Conservation (phyloP, 2,113 vertebrate genomes). For the Microcebus griseorufus region DNA sequence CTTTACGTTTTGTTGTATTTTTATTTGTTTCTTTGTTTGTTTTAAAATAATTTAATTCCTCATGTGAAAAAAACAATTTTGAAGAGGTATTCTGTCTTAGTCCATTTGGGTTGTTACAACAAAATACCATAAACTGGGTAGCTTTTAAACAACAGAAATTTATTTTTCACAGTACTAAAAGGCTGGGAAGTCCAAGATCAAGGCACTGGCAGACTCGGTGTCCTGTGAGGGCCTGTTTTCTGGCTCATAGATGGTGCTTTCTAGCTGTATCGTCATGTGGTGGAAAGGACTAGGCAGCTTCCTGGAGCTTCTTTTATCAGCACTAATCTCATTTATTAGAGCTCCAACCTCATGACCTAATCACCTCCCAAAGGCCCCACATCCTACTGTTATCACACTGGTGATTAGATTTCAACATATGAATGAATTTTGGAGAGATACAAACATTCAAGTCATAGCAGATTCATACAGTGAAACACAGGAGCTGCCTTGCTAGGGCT, state of each 20-base stretch:
- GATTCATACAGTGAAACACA: neutral
- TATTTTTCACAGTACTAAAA: neutral
- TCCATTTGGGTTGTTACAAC: neutral
- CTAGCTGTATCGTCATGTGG: neutral
- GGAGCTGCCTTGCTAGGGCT: neutral
- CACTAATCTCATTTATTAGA: neutral
- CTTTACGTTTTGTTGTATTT: neutral
- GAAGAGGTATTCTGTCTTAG: neutral
- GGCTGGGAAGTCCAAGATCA: neutral
- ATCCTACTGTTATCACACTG: neutral
- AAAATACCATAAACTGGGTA: neutral
- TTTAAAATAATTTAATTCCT: slow-evolving; percentile 29
- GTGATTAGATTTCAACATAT: neutral
- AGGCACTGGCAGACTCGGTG: neutral
- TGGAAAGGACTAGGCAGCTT: neutral
- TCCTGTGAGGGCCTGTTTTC: neutral
- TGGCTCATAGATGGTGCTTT: neutral
- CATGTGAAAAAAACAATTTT: neutral
- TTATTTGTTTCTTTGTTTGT: neutral
- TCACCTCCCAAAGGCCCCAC: neutral
- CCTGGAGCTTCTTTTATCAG: neutral
- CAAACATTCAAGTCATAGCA: neutral
- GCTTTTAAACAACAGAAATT: neutral
- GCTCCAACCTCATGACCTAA: neutral
- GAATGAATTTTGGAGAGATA: neutral